phyloP scores from a whole-genome alignment of 1,140 invertebrate species.

The Diorhabda sublineata region DNA sequence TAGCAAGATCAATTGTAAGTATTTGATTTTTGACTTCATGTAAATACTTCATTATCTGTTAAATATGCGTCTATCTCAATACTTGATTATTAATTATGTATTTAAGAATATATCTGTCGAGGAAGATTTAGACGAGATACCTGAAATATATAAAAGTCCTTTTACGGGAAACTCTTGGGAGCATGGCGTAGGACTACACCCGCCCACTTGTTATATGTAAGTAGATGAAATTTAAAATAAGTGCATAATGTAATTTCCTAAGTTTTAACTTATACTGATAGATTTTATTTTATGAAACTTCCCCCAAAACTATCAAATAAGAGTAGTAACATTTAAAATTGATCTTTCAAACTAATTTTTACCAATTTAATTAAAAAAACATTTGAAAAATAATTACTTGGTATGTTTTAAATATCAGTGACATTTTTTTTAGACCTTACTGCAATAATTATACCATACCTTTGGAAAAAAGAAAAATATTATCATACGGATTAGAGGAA shows the following conservation, averaged over 20 bases:
- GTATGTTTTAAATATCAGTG: too few species aligned
- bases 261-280: too few species aligned
- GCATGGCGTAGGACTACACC: conserved; percentile 6
- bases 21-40: background rate
- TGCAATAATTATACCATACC: too few species aligned
- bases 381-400: background rate
- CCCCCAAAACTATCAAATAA: background rate
- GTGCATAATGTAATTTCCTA: too few species aligned
- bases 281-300: too few species aligned
- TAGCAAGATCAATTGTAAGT: conserved; percentile 26
- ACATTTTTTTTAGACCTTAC: too few species aligned
- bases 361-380: conserved; percentile 5
- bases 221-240: too few species aligned
- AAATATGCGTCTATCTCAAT: background rate
- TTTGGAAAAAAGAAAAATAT: too few species aligned
- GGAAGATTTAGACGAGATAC: conserved; percentile 2
- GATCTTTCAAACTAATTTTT: conserved; percentile 8
- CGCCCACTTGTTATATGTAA: conserved; percentile 1
- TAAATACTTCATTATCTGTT: background rate
- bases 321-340: conserved; percentile 8
- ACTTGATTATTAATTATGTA: background rate
- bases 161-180: conserved; percentile 28
- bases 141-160: conserved; percentile 21
- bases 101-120: conserved; percentile 18
- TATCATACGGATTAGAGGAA: too few species aligned